Percentiles rank a stretch among this genome's conserved stretches.
Evolutionary conservation across 2,797 vertebrate genomes (phyloP).

Genomic region (Emydoidea blandingii): DNA sequence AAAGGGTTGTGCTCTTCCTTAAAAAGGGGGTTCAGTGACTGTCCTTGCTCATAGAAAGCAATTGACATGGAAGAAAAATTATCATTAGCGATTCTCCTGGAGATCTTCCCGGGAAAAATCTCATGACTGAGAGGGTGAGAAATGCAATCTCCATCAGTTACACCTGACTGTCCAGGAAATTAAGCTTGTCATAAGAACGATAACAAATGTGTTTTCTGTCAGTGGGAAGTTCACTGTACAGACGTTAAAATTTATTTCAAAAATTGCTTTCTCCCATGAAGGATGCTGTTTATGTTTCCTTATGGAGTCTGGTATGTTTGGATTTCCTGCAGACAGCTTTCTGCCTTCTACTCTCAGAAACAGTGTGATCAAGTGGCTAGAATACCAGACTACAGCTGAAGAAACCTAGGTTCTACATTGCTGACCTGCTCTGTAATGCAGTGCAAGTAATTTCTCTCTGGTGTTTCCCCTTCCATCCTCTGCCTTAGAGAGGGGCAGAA

Average conservation of each 20-base stretch:
- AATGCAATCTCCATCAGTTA: conserved; percentile 27
- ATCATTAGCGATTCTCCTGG: conserved; percentile 5
- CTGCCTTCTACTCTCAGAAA: neutral
- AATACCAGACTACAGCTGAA: neutral
- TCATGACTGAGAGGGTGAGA: neutral
- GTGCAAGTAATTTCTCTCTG: neutral
- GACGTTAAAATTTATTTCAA: neutral
- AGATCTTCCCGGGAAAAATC: conserved; percentile 5
- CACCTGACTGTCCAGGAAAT: conserved; percentile 14
- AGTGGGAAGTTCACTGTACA: neutral
- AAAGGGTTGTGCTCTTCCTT: neutral
- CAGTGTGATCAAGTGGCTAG: neutral
- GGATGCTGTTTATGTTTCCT: neutral
- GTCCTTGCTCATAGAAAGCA: conserved; percentile 7
- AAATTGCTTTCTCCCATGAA: neutral
- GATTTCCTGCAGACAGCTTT: neutral
- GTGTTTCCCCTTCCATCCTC: neutral
- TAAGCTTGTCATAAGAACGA: neutral
- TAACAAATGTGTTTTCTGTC: conserved; percentile 45
- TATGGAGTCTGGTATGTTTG: neutral
- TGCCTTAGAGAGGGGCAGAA: neutral
- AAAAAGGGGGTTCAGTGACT: neutral
- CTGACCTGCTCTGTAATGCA: neutral
- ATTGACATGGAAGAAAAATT: conserved; percentile 15
- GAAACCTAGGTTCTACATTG: neutral